These are phyloP conservation scores for Daphoenositta chrysoptera DNA, from an alignment of 2,113 vertebrate genomes.

Conservation along the genomic window DNA sequence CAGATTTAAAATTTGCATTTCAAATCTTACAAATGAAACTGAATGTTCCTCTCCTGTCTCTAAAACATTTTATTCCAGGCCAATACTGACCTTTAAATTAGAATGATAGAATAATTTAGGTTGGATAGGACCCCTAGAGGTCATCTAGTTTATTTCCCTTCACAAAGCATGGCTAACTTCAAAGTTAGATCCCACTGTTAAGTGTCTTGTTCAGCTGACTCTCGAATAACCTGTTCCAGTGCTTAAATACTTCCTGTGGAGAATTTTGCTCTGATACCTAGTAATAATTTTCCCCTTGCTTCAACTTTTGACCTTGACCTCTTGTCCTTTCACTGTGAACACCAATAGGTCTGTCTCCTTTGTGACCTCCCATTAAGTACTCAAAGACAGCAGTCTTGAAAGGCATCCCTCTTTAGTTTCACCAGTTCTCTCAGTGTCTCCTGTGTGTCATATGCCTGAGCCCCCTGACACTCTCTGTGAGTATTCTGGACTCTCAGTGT, in stretches of 20 bases:
- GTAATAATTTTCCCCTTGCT: background rate
- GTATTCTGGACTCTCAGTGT: background rate
- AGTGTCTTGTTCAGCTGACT: background rate
- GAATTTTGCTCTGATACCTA: background rate
- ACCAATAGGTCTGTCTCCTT: background rate
- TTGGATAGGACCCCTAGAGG: background rate
- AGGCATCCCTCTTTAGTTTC: background rate
- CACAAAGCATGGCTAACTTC: background rate
- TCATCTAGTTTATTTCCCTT: background rate
- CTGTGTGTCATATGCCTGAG: background rate
- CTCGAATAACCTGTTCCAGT: background rate
- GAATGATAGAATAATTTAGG: background rate
- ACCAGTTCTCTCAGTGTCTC: background rate
- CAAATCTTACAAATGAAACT: background rate
- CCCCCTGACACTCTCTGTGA: background rate
- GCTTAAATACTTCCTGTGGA: background rate
- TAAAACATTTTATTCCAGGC: background rate
- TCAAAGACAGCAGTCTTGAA: background rate
- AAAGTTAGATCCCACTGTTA: background rate
- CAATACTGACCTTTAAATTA: background rate
- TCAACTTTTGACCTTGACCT: background rate
- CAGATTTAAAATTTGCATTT: background rate
- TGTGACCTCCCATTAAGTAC: background rate
- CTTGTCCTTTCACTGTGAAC: background rate
- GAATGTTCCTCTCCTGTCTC: background rate